These are phyloP conservation scores for Batillaria attramentaria DNA, from an alignment of 1,140 invertebrate genomes.

Conservation along the genomic window DNA sequence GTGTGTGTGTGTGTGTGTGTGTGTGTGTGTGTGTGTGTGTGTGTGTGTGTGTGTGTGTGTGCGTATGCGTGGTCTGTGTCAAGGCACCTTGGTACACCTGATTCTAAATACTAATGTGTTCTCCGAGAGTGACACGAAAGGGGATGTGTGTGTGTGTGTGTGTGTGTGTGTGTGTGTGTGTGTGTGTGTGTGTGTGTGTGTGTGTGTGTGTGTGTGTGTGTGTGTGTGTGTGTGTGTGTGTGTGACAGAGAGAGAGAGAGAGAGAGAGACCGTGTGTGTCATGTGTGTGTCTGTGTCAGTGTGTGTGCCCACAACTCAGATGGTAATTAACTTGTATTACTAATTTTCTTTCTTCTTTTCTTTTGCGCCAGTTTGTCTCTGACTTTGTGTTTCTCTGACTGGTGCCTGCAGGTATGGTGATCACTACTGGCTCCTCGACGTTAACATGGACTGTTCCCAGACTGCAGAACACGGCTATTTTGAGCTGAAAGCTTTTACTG, in stretches of 20 bases:
- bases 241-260: neutral
- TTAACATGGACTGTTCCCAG: constrained; percentile 73
- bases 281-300: neutral
- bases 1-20: neutral
- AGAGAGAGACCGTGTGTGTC: too few relatives aligned
- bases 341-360: neutral
- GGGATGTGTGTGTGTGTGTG: neutral
- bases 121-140: too few relatives aligned
- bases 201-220: too few relatives aligned
- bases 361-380: too few relatives aligned
- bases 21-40: neutral
- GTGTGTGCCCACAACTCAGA: neutral
- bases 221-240: neutral
- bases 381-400: too few relatives aligned
- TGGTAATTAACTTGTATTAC: neutral
- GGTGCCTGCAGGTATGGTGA: constrained; percentile 70
- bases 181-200: too few relatives aligned
- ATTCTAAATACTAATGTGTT: too few relatives aligned
- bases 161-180: too few relatives aligned
- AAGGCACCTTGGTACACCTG: neutral
- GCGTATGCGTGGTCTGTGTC: neutral
- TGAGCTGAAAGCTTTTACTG: constrained; percentile 72
- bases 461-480: constrained; percentile 73
- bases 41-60: constrained; percentile 20
- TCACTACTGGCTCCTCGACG: constrained; percentile 73